Base-by-base conservation (phyloP, 2,888 invertebrate species). In the Trimorus sp. region DNA sequence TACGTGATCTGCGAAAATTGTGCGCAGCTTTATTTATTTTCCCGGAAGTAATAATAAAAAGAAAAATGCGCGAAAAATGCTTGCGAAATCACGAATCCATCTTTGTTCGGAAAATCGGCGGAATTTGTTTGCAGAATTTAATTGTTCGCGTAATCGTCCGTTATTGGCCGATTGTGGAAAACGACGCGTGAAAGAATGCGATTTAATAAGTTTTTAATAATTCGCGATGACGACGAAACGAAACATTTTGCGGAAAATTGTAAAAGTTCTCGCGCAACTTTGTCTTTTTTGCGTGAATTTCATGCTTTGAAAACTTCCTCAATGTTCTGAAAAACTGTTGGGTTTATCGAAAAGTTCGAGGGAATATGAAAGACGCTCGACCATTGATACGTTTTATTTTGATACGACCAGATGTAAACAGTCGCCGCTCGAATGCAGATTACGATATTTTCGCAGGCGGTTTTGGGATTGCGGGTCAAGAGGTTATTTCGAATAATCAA, bases 301-400 rank as follows among this genome's bases (percentile, higher is more conserved):
- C 66, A 66, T 75, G 78, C 66, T 66, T 75, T 82, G 65, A 40
- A 82, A 82, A 82, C 78, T 82, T 82, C 70, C 38, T 75, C 78
- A 75, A 66, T 82, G 82, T 82, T 75, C 76, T 49, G 63, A 66
- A 79, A 83, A 83, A 76, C 70, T 76, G 75, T 76, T 73, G 73
- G 65, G 79, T 79, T 83, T 83, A 83, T 83, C 79, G 79, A 68
- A 73, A 83, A 83, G 79, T 83, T 79, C 63, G 68, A 63, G 36
- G 71, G 48, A 69, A 83, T 79, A 76, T 76, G 79, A 79, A 83
- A 76, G 63, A 78, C 40, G 54, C 58, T 76, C 16, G 7, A 36
- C 16, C 58, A 69, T 62, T 75, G 74, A 69, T 76, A 62, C 49
- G 14, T 49, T 58, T 65, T 40, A 74, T 63, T 62, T 74, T 36